Base-by-base conservation (phyloP, 2,888 invertebrate genomes). In the Prosopocoilus inquinatus region DNA sequence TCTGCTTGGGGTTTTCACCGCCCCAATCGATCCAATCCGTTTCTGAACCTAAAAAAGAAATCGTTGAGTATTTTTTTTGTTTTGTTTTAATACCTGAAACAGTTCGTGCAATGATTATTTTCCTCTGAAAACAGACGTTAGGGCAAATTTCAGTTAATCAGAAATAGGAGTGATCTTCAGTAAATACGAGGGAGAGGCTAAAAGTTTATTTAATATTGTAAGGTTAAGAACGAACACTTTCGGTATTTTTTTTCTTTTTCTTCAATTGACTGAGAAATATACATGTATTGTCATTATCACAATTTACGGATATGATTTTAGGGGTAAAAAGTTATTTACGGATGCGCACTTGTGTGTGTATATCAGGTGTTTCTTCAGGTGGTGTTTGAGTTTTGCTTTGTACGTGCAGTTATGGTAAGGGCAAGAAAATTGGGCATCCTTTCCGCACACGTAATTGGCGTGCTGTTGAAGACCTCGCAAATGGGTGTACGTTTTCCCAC, bases 21-120 rank as follows among this genome's bases (percentile, higher is more conserved):
- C 5, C 9, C 13, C 38, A 38, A 12, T 11, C 38, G 11, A 12
- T 12, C 38, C 7, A 38, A 5, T 38, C 9, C 38, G 38, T 38
- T 2, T 11, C 11, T 3, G 2, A 38, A 38, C 38, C 11, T 38
- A 38, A 5, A 28, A 28, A 28, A 7, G 7, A 28, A 28, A 5
- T 5, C 2, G 7, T 7, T 28, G 20, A 28, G 20, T 28, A 28
- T 28, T 28, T 28, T 3, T 16, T 16, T 16, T 16, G 16, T 16
- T 16, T 16, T 16, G 20, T 50, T 52, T 28, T 60, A 60, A 12
- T 34, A 33, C 32, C 48, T 58, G n/a, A 39, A 33, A 48, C 57
- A 60, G 28, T 47, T 49, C 9, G 35, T 41, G 12, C 60, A 60
- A n/a, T 36, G 49, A 20, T 39, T n/a, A n/a, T n/a, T n/a, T 28